These are phyloP conservation scores for Thunnus albacares DNA, from an alignment of 2,797 vertebrate species.

Conservation along the genomic window DNA sequence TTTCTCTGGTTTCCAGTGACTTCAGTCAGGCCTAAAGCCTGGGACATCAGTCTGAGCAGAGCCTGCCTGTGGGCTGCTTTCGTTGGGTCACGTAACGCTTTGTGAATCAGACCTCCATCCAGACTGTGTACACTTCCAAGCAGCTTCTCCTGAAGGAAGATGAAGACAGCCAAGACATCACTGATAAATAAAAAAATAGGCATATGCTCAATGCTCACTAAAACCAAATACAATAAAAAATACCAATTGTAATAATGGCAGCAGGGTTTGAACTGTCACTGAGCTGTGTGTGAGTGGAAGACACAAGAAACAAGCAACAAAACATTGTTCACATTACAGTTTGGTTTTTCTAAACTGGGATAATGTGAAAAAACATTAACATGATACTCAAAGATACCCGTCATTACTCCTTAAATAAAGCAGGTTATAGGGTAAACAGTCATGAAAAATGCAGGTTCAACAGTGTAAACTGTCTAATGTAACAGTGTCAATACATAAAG, in stretches of 20 bases:
- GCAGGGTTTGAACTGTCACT: no score
- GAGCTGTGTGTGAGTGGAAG: no score
- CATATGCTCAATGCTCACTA: neutral
- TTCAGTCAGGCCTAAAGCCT: conserved; percentile 77
- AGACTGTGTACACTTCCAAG: conserved; percentile 78
- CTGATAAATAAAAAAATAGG: neutral
- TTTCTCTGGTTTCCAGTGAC: conserved; percentile 52
- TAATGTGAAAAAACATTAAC: no score
- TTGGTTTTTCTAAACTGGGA: no score
- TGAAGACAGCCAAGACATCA: neutral
- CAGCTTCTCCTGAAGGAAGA: conserved; percentile 70
- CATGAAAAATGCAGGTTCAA: no score
- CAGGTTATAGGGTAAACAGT: no score
- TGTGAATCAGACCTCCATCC: conserved; percentile 85
- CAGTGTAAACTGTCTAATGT: no score
- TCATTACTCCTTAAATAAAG: no score
- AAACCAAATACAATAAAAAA: neutral
- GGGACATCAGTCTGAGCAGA: conserved; percentile 81
- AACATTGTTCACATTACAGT: no score
- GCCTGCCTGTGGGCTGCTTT: conserved; percentile 69
- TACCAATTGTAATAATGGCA: neutral
- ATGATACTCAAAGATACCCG: no score
- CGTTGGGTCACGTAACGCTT: conserved; percentile 73
- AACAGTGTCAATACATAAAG: no score
- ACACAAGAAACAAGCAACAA: no score